phyloP scores from a whole-genome alignment of 2,113 vertebrate species.

The Halcyon senegalensis region DNA sequence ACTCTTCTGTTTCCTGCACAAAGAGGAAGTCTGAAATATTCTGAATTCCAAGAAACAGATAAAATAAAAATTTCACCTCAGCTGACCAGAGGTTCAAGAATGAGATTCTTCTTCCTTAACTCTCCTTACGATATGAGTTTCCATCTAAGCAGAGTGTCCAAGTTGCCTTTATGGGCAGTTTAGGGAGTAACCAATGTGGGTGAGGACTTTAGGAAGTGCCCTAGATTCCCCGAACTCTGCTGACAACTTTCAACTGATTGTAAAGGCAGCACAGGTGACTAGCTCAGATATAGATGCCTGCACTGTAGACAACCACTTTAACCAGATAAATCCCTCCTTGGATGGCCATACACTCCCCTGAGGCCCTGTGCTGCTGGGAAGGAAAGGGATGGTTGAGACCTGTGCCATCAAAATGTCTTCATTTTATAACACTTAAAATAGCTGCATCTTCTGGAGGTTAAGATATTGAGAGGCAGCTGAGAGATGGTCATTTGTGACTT shows the following conservation, averaged over 20 bases:
- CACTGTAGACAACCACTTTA: neutral
- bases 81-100: neutral
- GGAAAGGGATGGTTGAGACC: neutral
- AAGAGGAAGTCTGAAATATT: constrained; percentile 46
- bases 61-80: constrained; percentile 13
- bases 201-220: neutral
- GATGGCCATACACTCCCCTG: neutral
- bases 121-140: neutral
- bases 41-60: constrained; percentile 29
- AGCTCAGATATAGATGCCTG: constrained; percentile 12
- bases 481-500: neutral
- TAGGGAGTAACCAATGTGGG: neutral
- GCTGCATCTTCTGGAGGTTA: neutral
- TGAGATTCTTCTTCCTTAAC: neutral
- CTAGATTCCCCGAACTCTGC: neutral
- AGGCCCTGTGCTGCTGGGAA: neutral
- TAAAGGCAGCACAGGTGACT: constrained; percentile 7
- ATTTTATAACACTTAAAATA: neutral
- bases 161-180: neutral
- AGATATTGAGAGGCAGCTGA: neutral
- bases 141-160: neutral
- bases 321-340: constrained; percentile 25
- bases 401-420: neutral
- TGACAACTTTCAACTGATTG: constrained; percentile 11
- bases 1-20: neutral